These are phyloP conservation scores for Belgica antarctica DNA, from an alignment of 2,888 invertebrate species.

Conservation along the genomic window DNA sequence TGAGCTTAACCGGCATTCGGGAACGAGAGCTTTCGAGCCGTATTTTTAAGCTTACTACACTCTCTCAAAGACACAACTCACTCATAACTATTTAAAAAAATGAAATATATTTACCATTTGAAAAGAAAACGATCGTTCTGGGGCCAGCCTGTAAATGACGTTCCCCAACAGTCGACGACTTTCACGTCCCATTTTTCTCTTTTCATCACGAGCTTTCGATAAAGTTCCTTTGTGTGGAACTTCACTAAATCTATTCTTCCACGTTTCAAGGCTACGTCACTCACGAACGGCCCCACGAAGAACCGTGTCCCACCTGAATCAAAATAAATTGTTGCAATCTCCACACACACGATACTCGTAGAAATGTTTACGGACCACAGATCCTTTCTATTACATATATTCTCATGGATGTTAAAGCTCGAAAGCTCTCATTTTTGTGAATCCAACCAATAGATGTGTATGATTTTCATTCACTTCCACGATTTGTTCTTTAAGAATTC, in stretches of 20 bases:
- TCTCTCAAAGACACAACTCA: neutral
- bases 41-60: constrained; percentile 31
- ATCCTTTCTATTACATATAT: neutral
- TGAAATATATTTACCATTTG: no score
- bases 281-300: no score
- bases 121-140: no score
- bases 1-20: constrained; percentile 13
- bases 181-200: no score
- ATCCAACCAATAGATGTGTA: constrained; percentile 11
- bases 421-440: constrained; percentile 9
- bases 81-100: neutral
- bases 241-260: no score
- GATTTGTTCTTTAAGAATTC: constrained; percentile 30
- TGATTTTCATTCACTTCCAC: constrained; percentile 9
- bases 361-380: constrained; percentile 3
- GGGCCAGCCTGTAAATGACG: no score
- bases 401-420: neutral
- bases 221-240: no score
- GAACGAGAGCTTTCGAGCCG: constrained; percentile 38
- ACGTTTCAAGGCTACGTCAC: no score
- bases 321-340: constrained; percentile 36
- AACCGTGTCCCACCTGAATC: constrained; percentile 29
- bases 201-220: no score
- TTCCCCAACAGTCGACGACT: no score
- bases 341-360: neutral